Conservation (phyloP, 2,888 invertebrate species). For the Urechis unicinctus region DNA sequence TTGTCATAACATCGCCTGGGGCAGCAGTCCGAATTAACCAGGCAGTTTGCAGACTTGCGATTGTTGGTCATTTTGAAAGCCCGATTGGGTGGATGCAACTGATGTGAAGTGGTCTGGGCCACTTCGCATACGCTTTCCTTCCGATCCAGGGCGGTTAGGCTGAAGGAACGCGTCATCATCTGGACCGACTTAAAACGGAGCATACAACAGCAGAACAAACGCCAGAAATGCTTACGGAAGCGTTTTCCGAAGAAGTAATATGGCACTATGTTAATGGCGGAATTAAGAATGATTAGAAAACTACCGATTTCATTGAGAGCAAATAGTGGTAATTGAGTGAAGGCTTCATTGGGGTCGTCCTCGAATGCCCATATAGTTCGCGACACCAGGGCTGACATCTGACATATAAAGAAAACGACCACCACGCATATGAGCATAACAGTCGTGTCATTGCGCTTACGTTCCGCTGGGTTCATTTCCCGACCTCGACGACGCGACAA, state of each 20-base stretch:
- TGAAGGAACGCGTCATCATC: conserved; percentile 11
- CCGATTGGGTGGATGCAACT: too few species aligned
- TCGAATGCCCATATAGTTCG: conserved; percentile 46
- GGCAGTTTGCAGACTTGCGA: too few species aligned
- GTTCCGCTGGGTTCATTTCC: conserved; percentile 41
- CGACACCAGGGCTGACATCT: conserved; percentile 47
- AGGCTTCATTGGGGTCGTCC: conserved; percentile 14
- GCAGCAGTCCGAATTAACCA: too few species aligned
- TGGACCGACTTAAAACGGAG: conserved; percentile 19
- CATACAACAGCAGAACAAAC: conserved; percentile 38
- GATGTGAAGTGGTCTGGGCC: not conserved
- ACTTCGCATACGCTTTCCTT: not conserved
- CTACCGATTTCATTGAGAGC: conserved; percentile 45
- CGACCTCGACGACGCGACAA: conserved; percentile 36
- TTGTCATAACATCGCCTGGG: too few species aligned
- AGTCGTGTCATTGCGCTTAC: conserved; percentile 47
- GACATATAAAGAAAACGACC: conserved; percentile 48
- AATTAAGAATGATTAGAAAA: conserved; percentile 47
- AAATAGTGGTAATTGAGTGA: conserved; percentile 24
- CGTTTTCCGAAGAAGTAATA: conserved; percentile 49
- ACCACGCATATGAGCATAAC: conserved; percentile 50
- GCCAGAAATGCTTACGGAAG: conserved; percentile 45
- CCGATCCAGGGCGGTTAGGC: conserved; percentile 1
- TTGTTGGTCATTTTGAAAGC: too few species aligned
- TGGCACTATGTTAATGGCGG: conserved; percentile 49